Percentiles rank a stretch among this genome's conserved stretches.
phyloP scores from a whole-genome alignment of 2,797 vertebrate species.

The Sebastes goodei region DNA sequence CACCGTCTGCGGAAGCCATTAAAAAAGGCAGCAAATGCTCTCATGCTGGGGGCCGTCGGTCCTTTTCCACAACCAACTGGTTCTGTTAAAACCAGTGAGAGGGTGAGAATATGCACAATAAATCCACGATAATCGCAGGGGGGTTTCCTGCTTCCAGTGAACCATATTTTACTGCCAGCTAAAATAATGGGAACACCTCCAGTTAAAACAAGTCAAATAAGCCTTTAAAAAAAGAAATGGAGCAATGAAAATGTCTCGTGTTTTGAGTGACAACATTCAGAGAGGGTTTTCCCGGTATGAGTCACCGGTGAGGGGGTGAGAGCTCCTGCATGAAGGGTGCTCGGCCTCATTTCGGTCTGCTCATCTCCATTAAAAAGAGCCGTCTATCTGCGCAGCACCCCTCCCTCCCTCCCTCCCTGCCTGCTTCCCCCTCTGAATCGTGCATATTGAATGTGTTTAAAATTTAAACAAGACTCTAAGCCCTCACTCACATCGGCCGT shows the following conservation, averaged over 20 bases:
- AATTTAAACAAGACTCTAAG: constrained; percentile 66
- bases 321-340: constrained; percentile 25
- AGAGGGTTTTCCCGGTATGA: constrained; percentile 37
- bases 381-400: constrained; percentile 25
- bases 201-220: constrained; percentile 53
- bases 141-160: constrained; percentile 59
- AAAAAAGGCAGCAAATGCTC: constrained; percentile 53
- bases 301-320: constrained; percentile 17
- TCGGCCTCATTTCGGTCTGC: constrained; percentile 36
- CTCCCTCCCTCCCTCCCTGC: constrained; percentile 1
- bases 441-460: constrained; percentile 65
- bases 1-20: constrained; percentile 61
- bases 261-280: constrained; percentile 56
- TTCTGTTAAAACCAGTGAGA: constrained; percentile 53
- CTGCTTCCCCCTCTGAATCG: background rate
- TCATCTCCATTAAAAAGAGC: constrained; percentile 53
- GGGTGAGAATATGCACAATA: constrained; percentile 57
- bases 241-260: constrained; percentile 37
- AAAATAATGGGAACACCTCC: constrained; percentile 48
- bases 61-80: constrained; percentile 31
- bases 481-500: constrained; percentile 20
- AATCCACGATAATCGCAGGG: constrained; percentile 60
- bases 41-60: constrained; percentile 6
- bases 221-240: constrained; percentile 39
- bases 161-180: constrained; percentile 47